Base-by-base conservation (phyloP, 92 coral and sea anemone species). In the Palythoa heliodiscus region DNA sequence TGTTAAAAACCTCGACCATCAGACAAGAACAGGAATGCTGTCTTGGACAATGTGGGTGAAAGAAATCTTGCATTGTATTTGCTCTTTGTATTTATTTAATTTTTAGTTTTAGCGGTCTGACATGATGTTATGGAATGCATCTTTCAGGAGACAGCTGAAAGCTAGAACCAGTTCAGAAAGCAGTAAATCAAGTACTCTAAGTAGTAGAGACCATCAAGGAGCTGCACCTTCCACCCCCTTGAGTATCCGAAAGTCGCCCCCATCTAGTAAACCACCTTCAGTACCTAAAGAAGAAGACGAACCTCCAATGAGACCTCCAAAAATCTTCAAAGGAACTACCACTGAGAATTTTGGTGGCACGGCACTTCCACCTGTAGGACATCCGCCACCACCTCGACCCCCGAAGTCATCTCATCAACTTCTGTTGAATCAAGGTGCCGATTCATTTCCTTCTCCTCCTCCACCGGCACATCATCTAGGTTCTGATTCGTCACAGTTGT, bases 1-100 rank as follows among this genome's bases (percentile, higher is more conserved):
- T 77, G 99, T 96, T 16, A 78, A 83, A 38, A 94, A 92, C 58
- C 89, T 96, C 73, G 98, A 96, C 72, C 88, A 90, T 20, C 98
- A 96, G 80, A 94, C 92, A 63, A 94, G 89, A 73, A 96, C 97
- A 17, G 99, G 99, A 39, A 86, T 96, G 66, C 87, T 96, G 77
- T 93, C 99, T 17, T 96, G 99, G 98, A 92, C 99, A 53, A 96
- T 96, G 99, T 96, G 78, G 76, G 99, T 77, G 19, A 1, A 2
- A 22, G 40, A 4, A 24, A 17, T 17, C 10, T 57, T 77, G 15
- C 1, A 39, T 78, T 47, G 37, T 16, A 24, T 25, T 24, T 69
- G 17, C 10, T 69, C 9, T 29, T 8, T 29, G 43, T 35, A 69
- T 3, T 69, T 69, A 6, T 10, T 11, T 35, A 10, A 22, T 7